Base-by-base conservation (phyloP, 2,888 invertebrate species). In the Parnassius smintheus region DNA sequence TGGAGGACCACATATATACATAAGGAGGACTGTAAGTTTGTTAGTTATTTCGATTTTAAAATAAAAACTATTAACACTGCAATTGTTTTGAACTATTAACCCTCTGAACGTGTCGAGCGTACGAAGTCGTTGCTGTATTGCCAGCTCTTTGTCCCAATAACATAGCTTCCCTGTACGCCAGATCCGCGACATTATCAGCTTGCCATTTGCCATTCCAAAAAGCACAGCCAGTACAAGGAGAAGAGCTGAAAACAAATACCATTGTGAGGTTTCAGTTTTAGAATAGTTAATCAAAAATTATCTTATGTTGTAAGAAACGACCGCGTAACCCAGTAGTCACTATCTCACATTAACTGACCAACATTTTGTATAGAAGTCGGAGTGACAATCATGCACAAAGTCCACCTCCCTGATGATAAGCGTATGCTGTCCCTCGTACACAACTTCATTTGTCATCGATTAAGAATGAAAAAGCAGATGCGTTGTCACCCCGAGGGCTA, bases 101-200 rank as follows among this genome's bases (percentile, higher is more conserved):
- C 97, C 97, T 85, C 97, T 92, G 75, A 97, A 96, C 0, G 95
- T 94, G 78, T 97, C 97, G 59, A 97, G 91, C 1, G 96, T 95
- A 65, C 93, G 75, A 46, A 91, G 70, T 57, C 92, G 72, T 72
- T 89, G 91, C 62, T 90, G 88, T 68, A 91, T 87, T 9, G 91
- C 90, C 64, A 91, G 73, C 65, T 91, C 91, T 69, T 91, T 91
- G 77, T 91, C 91, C 0, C 91, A 91, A 63, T 91, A 91, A 3
- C 89, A 81, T 61, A 91, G 80, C 67, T 91, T 91, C 61, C 91
- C 91, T 0, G 91, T 88, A 57, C 80, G 75, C 48, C 85, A 77
- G 45, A 91, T 81, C 9, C 88, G 79, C 0, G 91, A 89, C 86
- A 91, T 85, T 61, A 91, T 80, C 65, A 91, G 75, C 71, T 79